Conservation (phyloP, 2,888 invertebrate species). For the Drosophila siamana region DNA sequence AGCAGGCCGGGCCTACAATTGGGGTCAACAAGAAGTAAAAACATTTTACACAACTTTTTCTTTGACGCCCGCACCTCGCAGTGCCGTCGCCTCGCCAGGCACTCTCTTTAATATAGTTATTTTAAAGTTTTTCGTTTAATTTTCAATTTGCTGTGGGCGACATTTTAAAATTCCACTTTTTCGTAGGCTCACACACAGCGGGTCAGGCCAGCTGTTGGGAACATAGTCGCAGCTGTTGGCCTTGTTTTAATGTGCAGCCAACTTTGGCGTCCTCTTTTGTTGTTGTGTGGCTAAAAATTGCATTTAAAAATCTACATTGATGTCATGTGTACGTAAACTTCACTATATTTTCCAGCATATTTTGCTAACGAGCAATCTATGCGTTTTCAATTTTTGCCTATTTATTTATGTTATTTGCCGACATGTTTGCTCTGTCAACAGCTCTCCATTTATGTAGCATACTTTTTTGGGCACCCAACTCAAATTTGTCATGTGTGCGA, state of each 20-base stretch:
- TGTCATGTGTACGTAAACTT: neutral
- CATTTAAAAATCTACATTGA: constrained; percentile 18
- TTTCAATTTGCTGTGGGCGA: constrained; percentile 76
- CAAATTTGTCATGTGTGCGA: constrained; percentile 49
- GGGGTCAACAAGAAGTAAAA: constrained; percentile 65
- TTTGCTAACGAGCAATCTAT: constrained; percentile 55
- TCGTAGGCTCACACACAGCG: constrained; percentile 37
- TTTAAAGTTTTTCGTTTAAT: constrained; percentile 82
- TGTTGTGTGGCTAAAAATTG: constrained; percentile 45
- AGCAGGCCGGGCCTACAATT: constrained; percentile 67
- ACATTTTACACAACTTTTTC: constrained; percentile 62
- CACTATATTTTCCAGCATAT: constrained; percentile 32
- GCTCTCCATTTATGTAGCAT: constrained; percentile 45
- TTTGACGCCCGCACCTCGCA: constrained; percentile 23
- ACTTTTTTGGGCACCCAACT: constrained; percentile 21
- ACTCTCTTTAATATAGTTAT: constrained; percentile 68
- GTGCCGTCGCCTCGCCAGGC: neutral
- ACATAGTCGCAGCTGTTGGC: constrained; percentile 59
- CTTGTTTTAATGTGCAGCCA: constrained; percentile 58
- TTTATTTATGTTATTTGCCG: constrained; percentile 41
- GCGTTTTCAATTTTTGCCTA: constrained; percentile 50
- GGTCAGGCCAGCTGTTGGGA: constrained; percentile 24
- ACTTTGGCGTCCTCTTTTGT: constrained; percentile 46
- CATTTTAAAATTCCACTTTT: constrained; percentile 70
- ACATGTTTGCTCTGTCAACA: constrained; percentile 43